Percentiles rank a stretch among this genome's conserved stretches.
Conservation (phyloP, 2,797 vertebrate genomes). For the Poeciliopsis gracilis region DNA sequence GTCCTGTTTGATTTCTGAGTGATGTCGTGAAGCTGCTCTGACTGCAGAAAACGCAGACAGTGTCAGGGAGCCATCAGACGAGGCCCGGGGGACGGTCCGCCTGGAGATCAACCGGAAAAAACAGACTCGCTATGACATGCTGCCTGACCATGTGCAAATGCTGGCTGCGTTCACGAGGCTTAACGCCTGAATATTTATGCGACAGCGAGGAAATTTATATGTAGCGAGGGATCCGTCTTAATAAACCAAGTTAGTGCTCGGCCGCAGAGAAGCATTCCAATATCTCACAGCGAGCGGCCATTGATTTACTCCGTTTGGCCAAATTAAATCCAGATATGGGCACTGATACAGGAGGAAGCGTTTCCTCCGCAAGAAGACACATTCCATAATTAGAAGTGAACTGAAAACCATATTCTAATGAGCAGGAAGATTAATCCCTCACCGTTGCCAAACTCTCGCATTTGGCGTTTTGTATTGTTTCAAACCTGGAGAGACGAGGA, state of each 20-base stretch:
- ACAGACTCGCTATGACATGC: slow-evolving; percentile 50
- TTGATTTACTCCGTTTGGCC: slow-evolving; percentile 43
- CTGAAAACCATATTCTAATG: slow-evolving; percentile 37
- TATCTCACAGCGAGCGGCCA: slow-evolving; percentile 38
- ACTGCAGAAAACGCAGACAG: slow-evolving; percentile 59
- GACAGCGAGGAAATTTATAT: slow-evolving; percentile 19
- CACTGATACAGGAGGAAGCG: slow-evolving; percentile 39
- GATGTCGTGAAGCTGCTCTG: slow-evolving; percentile 57
- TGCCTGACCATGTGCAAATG: slow-evolving; percentile 28
- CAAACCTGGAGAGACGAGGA: neutral
- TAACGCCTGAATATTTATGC: slow-evolving; percentile 26
- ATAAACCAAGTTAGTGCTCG: slow-evolving; percentile 29
- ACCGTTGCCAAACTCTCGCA: neutral
- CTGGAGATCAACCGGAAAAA: slow-evolving; percentile 51
- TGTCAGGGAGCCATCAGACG: slow-evolving; percentile 59
- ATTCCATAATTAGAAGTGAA: slow-evolving; percentile 50
- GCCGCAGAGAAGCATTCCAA: slow-evolving; percentile 27
- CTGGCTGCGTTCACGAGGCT: slow-evolving; percentile 22
- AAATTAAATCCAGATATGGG: slow-evolving; percentile 46
- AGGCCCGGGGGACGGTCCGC: slow-evolving; percentile 42
- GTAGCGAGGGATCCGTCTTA: slow-evolving; percentile 10
- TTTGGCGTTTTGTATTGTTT: neutral
- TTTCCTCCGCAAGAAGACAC: slow-evolving; percentile 38
- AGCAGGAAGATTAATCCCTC: slow-evolving; percentile 3
- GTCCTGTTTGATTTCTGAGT: slow-evolving; percentile 68